These are phyloP conservation scores for Lasioglossum marginatum DNA, from an alignment of 2,888 invertebrate species.

Conservation along the genomic window DNA sequence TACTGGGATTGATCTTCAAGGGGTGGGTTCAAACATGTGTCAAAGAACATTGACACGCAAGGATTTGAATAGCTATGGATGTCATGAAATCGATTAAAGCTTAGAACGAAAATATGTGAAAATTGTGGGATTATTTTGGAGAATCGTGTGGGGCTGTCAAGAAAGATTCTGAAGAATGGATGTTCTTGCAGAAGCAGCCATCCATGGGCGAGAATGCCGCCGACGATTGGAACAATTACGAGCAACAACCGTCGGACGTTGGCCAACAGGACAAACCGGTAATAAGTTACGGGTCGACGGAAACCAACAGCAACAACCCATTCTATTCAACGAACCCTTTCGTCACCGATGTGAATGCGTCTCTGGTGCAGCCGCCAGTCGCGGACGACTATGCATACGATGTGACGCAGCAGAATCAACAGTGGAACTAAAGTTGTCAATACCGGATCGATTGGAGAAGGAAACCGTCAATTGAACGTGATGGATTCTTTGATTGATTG, in stretches of 20 bases:
- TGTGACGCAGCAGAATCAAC: slow-evolving; percentile 86
- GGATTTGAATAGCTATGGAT: no score
- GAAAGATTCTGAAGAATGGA: background rate
- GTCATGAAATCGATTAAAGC: background rate
- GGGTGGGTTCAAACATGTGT: background rate
- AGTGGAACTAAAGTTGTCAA: slow-evolving; percentile 65
- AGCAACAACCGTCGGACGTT: slow-evolving; percentile 63
- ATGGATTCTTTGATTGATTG: slow-evolving; percentile 26
- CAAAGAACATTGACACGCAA: background rate
- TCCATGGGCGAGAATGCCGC: slow-evolving; percentile 73
- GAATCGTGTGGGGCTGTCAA: background rate
- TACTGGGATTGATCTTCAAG: background rate
- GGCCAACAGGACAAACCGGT: slow-evolving; percentile 74
- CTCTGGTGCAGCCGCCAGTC: slow-evolving; percentile 82
- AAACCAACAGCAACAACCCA: slow-evolving; percentile 76
- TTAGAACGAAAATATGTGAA: background rate
- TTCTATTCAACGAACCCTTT: slow-evolving; percentile 83
- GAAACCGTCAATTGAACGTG: slow-evolving; percentile 26
- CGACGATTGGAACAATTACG: slow-evolving; percentile 77
- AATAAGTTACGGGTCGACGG: slow-evolving; percentile 81
- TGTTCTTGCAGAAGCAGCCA: slow-evolving; percentile 78
- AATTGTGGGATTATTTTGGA: background rate
- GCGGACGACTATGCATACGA: slow-evolving; percentile 86
- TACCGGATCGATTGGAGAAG: slow-evolving; percentile 31
- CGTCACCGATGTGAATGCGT: slow-evolving; percentile 77